phyloP scores from a whole-genome alignment of 2,888 invertebrate genomes.

The Drosophila fungiperda region DNA sequence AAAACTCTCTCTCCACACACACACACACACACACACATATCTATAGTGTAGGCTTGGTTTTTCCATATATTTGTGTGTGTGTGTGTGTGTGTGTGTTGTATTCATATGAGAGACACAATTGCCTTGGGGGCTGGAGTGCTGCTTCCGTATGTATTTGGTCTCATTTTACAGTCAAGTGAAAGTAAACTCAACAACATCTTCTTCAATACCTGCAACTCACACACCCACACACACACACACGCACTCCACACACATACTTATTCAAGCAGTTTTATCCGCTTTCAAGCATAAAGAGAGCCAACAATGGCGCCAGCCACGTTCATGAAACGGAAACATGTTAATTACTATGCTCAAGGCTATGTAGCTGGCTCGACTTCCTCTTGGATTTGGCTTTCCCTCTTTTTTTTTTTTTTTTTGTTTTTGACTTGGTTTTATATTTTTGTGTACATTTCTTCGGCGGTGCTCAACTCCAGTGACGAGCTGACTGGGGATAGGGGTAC shows the following conservation, averaged over 20 bases:
- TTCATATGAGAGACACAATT: constrained; percentile 27
- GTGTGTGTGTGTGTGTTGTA: constrained; percentile 9
- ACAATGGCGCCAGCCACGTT: constrained; percentile 36
- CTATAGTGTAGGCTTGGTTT: constrained; percentile 11
- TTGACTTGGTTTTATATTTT: constrained; percentile 21
- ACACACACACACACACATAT: constrained; percentile 3
- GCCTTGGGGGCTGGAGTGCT: constrained; percentile 44
- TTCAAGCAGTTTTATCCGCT: constrained; percentile 40
- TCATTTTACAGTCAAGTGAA: constrained; percentile 70
- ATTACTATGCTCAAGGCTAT: constrained; percentile 83
- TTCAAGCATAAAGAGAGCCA: constrained; percentile 48
- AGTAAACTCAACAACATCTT: constrained; percentile 55
- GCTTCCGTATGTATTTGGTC: constrained; percentile 69
- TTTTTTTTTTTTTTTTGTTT: neutral
- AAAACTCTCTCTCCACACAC: constrained; percentile 8
- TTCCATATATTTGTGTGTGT: neutral
- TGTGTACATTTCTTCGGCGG: constrained; percentile 27
- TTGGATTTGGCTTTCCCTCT: constrained; percentile 40
- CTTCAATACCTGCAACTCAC: constrained; percentile 53
- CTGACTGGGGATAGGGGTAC: constrained; percentile 24
- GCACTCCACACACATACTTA: neutral
- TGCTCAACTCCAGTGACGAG: constrained; percentile 39
- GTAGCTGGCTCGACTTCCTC: constrained; percentile 64
- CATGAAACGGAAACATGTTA: constrained; percentile 82
- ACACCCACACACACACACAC: constrained; percentile 24